Conservation (phyloP, 2,888 invertebrate species). For the Eupithecia subfuscata region DNA sequence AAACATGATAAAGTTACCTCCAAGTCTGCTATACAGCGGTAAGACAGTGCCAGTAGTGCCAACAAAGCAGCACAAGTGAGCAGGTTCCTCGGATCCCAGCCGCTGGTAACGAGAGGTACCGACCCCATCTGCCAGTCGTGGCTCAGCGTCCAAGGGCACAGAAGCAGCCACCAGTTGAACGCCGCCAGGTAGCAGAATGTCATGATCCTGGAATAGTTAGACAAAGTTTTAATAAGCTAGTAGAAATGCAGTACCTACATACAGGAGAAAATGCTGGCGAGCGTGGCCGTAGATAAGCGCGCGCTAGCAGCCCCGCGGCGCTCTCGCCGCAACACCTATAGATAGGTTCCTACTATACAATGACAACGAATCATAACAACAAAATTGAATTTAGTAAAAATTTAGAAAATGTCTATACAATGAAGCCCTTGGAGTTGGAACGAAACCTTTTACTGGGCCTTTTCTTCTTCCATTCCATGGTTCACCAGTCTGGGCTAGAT, state of each 20-base stretch:
- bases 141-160: slow-evolving; percentile 89
- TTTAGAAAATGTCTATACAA: too few species aligned
- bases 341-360: too few species aligned
- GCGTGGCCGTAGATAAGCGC: too few species aligned
- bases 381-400: too few species aligned
- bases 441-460: too few species aligned
- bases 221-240: neutral
- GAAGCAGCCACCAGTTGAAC: slow-evolving; percentile 91
- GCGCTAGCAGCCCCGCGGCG: too few species aligned
- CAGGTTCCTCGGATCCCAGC: slow-evolving; percentile 89
- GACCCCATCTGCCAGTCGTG: slow-evolving; percentile 96
- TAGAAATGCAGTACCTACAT: neutral
- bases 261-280: too few species aligned
- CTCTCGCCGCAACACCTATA: too few species aligned
- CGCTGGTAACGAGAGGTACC: slow-evolving; percentile 89
- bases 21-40: slow-evolving; percentile 86
- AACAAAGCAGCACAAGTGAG: slow-evolving; percentile 89
- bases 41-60: slow-evolving; percentile 85
- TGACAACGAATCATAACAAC: too few species aligned
- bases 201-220: slow-evolving; percentile 82
- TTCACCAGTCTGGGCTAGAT: neutral
- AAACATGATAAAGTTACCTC: slow-evolving; percentile 79
- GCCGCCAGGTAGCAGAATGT: slow-evolving; percentile 92
- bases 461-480: neutral
- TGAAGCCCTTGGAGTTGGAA: too few species aligned